Base-by-base conservation (phyloP, 1,140 invertebrate genomes). In the Drosophila kanapiae region DNA sequence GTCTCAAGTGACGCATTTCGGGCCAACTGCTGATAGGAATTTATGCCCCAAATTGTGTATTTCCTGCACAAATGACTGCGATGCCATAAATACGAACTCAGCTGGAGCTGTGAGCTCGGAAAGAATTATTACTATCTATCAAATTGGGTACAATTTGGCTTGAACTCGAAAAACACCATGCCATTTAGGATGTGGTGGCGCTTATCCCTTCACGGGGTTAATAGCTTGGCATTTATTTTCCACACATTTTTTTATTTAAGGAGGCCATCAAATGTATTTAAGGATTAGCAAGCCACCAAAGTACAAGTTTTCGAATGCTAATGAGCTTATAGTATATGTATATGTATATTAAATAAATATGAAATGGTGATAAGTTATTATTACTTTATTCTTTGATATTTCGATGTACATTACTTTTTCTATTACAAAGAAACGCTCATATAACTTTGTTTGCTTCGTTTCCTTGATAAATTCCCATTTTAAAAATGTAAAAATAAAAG, bases 11-110 rank as follows among this genome's bases (percentile, higher is more conserved):
- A 69, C 70, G 67, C 67, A 74, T 72, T 74, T 59, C 31, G 54
- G 54, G 37, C 35, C 60, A 56, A 64, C 70, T 75, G 71, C 74
- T 76, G 74, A 76, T 75, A 67, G 72, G 75, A 59, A 76, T 76
- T 76, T 65, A 86, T 86, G 82, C 48, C 49, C 67, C 64, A 78
- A 82, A 76, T 86, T 86, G 72, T 75, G 71, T 75, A 65, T 76
- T 76, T 76, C 61, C 74, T 62, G 71, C 40, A 58, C 54, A 57
- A 61, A 82, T 74, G 60, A 78, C 75, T 72, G 70, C 68, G 70
- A 71, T 70, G 64, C 49, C 43, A 78, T 56, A 77, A 57, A 77
- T 53, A 67, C 37, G 53, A 77, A 69, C 56, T 45, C 74, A 60
- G 56, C 70, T 74, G 75, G 63, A 76, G 47, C 54, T 72, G 56